Conservation (phyloP, 2,113 vertebrate species). For the Eptesicus fuscus region DNA sequence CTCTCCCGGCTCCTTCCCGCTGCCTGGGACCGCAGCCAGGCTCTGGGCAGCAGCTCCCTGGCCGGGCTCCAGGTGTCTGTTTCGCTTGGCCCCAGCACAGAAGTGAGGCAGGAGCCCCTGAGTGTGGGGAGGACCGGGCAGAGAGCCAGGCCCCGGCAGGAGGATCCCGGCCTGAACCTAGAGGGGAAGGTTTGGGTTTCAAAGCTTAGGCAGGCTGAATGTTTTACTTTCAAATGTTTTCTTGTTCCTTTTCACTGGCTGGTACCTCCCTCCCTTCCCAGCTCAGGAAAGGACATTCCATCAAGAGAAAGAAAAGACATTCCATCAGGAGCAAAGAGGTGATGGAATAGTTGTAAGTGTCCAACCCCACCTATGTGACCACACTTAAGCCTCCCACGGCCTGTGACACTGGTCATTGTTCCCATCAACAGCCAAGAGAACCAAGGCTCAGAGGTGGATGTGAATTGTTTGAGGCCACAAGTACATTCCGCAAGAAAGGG, state of each 20-base stretch:
- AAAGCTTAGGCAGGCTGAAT: background rate
- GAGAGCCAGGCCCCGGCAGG: background rate
- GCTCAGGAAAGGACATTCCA: background rate
- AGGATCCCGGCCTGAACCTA: background rate
- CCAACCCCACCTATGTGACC: background rate
- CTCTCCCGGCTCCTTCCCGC: background rate
- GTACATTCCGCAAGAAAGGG: background rate
- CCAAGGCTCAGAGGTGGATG: background rate
- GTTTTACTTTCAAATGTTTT: constrained; percentile 30
- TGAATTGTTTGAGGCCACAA: background rate
- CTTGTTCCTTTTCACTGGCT: constrained; percentile 3
- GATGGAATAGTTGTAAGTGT: background rate
- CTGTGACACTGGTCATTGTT: background rate
- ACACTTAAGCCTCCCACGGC: background rate
- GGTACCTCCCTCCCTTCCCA: background rate
- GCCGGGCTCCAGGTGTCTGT: background rate
- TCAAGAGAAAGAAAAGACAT: background rate
- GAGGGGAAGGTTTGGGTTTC: background rate
- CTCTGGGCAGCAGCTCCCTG: background rate
- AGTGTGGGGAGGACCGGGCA: background rate
- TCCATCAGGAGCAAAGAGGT: background rate
- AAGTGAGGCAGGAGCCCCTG: background rate
- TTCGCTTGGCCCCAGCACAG: background rate
- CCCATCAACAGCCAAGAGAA: background rate
- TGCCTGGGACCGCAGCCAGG: background rate